Evolutionary conservation across 1,140 invertebrate species (phyloP).

Genomic region (Tenebrio molitor): DNA sequence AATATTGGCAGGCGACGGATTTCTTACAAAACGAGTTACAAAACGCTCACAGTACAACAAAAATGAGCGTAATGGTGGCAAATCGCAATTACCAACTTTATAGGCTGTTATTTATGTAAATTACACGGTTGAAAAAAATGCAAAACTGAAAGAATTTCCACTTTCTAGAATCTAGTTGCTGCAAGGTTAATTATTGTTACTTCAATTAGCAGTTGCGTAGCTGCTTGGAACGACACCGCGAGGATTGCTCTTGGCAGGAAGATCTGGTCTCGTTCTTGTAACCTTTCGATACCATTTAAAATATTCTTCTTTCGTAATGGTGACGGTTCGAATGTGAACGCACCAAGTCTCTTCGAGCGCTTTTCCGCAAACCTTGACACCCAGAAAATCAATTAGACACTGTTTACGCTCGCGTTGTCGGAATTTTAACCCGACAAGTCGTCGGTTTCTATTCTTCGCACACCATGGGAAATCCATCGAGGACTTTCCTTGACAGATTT

Average conservation of each 20-base stretch:
- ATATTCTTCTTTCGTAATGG: too few species aligned
- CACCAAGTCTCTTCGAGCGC: background rate
- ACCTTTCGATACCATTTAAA: too few species aligned
- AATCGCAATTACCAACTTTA: background rate
- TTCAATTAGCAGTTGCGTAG: background rate
- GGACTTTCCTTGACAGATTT: background rate
- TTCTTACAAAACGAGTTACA: background rate
- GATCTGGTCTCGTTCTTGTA: background rate
- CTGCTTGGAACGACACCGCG: background rate
- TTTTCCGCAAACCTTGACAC: background rate
- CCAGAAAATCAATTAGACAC: background rate
- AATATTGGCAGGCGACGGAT: too few species aligned
- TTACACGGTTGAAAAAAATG: background rate
- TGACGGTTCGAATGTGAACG: background rate
- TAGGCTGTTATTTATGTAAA: background rate
- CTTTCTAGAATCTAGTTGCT: background rate
- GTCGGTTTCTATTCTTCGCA: background rate
- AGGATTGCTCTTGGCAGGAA: too few species aligned
- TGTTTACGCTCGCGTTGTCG: too few species aligned
- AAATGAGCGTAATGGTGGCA: background rate
- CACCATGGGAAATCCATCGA: background rate
- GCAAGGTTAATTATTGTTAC: constrained; percentile 2
- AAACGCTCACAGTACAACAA: too few species aligned
- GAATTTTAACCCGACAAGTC: background rate
- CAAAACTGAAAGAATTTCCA: constrained; percentile 5